These are phyloP conservation scores for Centropus unirufus DNA, from an alignment of 2,113 vertebrate species.

Conservation along the genomic window DNA sequence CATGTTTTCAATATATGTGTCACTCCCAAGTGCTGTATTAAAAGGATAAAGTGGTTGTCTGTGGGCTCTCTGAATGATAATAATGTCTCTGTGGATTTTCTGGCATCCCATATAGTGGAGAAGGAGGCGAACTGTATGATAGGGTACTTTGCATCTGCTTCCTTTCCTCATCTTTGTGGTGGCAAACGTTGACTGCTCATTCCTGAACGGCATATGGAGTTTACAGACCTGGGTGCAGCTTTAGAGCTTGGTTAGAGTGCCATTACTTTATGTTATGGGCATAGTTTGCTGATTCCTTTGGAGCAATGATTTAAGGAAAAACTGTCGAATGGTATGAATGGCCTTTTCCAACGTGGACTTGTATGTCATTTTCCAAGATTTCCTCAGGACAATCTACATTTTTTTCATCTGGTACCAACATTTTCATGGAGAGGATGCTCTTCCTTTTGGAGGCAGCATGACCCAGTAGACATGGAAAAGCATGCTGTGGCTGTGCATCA, in stretches of 20 bases:
- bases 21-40: not conserved
- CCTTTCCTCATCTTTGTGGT: not conserved
- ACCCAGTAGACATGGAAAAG: rapidly evolving
- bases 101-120: not conserved
- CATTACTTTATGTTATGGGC: not conserved
- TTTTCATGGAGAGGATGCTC: not conserved
- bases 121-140: not conserved
- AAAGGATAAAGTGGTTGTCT: not conserved
- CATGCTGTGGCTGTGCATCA: not conserved
- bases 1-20: not conserved
- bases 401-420: not conserved
- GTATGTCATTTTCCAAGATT: not conserved
- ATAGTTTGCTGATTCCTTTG: not conserved
- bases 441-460: not conserved
- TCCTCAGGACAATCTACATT: not conserved
- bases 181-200: not conserved
- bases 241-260: not conserved
- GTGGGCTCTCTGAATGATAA: not conserved
- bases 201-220: not conserved
- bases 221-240: not conserved
- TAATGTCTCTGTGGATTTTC: not conserved
- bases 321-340: not conserved
- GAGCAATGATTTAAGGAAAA: not conserved
- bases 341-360: not conserved
- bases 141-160: not conserved